Percentiles rank a stretch among this genome's conserved stretches.
These are phyloP conservation scores for Limonius californicus DNA, from an alignment of 1,140 invertebrate genomes.

Conservation along the genomic window DNA sequence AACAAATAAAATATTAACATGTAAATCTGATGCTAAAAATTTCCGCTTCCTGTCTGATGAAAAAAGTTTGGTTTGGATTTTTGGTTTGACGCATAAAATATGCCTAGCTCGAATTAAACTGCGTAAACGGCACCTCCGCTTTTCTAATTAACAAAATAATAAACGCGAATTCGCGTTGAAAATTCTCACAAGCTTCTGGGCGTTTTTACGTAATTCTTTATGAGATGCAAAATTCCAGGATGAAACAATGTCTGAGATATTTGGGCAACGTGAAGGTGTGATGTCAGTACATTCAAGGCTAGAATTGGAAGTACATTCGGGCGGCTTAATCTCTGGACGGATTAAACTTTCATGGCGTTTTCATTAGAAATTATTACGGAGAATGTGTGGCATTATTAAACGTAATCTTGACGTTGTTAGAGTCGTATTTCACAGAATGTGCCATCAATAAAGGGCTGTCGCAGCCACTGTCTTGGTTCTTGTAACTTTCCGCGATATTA, in stretches of 20 bases:
- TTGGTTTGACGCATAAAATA: no score
- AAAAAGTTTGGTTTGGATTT: no score
- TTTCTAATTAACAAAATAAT: no score
- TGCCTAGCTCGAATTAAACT: no score
- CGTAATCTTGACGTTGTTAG: constrained; percentile 13
- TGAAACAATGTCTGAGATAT: not conserved
- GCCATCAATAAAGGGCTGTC: constrained; percentile 34
- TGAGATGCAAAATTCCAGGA: not conserved
- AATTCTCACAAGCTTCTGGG: no score
- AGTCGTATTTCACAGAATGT: constrained; percentile 29
- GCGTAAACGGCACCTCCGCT: no score
- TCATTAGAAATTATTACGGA: constrained; percentile 9
- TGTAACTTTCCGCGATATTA: constrained; percentile 36
- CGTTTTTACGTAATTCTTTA: no score
- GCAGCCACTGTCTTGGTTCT: constrained; percentile 27
- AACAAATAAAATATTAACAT: no score
- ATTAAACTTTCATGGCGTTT: constrained; percentile 8
- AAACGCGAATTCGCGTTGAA: no score
- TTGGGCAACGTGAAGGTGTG: not conserved
- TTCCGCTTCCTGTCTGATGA: no score
- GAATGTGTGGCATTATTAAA: constrained; percentile 9
- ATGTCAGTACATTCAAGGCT: not conserved
- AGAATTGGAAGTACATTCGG: not conserved
- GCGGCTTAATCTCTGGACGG: not conserved
- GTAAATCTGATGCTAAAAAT: no score